phyloP scores from a whole-genome alignment of 2,113 vertebrate species.

The Pituophis catenifer region DNA sequence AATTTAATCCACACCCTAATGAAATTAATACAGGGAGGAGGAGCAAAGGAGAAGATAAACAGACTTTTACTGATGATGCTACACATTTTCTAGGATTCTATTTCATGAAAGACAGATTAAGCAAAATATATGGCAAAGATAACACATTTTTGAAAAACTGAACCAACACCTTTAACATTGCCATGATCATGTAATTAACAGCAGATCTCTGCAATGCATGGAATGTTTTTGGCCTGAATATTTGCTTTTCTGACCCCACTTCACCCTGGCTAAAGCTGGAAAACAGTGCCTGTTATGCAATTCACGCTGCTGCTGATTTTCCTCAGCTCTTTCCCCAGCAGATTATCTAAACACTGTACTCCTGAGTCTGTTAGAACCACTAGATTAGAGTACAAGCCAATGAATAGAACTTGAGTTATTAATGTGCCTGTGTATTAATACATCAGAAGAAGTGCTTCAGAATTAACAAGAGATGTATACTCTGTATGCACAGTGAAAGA shows the following conservation, averaged over 20 bases:
- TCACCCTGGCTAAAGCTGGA: conserved; percentile 6
- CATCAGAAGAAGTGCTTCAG: background rate
- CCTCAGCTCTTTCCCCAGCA: background rate
- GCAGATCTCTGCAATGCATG: conserved; percentile 6
- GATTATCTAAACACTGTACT: conserved; percentile 30
- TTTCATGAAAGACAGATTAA: conserved; percentile 6
- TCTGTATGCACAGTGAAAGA: background rate
- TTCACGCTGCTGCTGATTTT: background rate
- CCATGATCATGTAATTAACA: background rate
- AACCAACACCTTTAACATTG: background rate
- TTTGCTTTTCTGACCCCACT: conserved; percentile 2
- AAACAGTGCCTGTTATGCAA: conserved; percentile 24
- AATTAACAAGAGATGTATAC: background rate
- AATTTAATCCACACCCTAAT: conserved; percentile 94
- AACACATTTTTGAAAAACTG: background rate
- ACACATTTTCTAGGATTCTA: background rate
- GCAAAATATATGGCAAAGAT: background rate
- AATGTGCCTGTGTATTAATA: conserved; percentile 9
- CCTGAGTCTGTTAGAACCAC: conserved; percentile 3
- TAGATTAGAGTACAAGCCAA: conserved; percentile 23
- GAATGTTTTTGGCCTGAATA: conserved; percentile 6
- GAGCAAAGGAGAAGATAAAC: background rate
- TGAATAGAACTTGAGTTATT: background rate
- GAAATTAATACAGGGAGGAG: conserved; percentile 7
- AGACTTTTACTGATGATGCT: background rate